Evolutionary conservation across 1,140 invertebrate species (phyloP), one percentile per base, ranked within the genome.

Genomic region (Zaprionus davidi): DNA sequence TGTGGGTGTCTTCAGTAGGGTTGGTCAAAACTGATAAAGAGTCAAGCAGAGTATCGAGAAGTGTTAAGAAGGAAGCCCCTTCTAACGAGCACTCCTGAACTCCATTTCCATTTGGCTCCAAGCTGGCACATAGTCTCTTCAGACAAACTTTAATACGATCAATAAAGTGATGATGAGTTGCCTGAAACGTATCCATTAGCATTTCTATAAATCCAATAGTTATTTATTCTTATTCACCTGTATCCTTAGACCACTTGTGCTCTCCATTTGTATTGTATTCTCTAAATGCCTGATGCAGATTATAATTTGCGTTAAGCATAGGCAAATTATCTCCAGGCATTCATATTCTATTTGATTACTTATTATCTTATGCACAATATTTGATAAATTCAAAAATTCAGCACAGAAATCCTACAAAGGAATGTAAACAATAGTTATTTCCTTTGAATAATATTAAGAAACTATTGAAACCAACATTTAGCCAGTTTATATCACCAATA

Each of bases 71-170:
- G 2, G 82, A 79, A 12, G 59, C 65, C 6, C 75, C 76, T 11
- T 91, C 84, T 3, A 58, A 17, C 2, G 62, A 55, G 17, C 24
- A 17, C 0, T 36, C 12, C n/a, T 59, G 55, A 3, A 44, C 12
- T 13, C 22, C 6, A 53, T 6, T 20, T 44, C 5, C 13, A 38
- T 13, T 44, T 26, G 59, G 49, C 3, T 64, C 22, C 31, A 78
- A 57, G 31, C 5, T 79, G 15, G 41, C 59, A 46, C 24, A 65
- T n/a, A 81, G 65, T 5, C 83, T 78, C 38, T 80, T 74, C 0
- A 92, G 68, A 44, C 91, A 92, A 65, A 81, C 85, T 1, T 63
- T 55, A 20, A 92, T 91, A 15, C 91, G 90, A 44, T 92, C 91
- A 13, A 83, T 28, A 20, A 92, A 92, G 46, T 92, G 83, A 5